Base-by-base conservation (phyloP, 2,888 invertebrate species). In the Eurois occulta region DNA sequence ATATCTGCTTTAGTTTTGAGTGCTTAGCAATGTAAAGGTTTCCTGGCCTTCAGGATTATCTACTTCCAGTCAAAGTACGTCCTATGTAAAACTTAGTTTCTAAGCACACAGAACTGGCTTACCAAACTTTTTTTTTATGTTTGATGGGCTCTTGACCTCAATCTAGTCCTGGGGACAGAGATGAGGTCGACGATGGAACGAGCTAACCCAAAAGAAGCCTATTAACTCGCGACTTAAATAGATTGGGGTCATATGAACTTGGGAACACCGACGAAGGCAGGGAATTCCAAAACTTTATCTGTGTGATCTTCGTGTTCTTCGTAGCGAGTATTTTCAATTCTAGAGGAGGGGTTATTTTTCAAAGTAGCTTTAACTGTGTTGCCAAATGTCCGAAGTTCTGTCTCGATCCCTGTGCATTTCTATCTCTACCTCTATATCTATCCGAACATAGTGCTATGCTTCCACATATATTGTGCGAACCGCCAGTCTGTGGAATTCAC, bases 61-160 rank as follows among this genome's bases (percentile, higher is more conserved):
- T n/a, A 55, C 16, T 43, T 38, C 16, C 24, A 75, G 43, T 58
- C 13, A 75, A 32, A 32, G 21, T 32, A n/a, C 18, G 18, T 8
- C 24, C 32, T 32, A 13, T 16, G 6, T 74, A 28, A 35, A 74
- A 35, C n/a, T 35, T 55, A n/a, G 7, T 81, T 81, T 75, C 75
- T 75, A 75, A 75, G 28, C 82, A 43, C 82, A 21, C 78, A 28
- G 65, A 58, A 43, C 32, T 77, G 28, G 35, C 28, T 77, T 43
- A 60, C 28, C 11, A 66, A 78, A 83, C 58, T 83, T 83, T 58
- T n/a, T n/a, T n/a, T n/a, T n/a, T n/a, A n/a, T n/a, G n/a, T n/a
- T n/a, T n/a, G n/a, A n/a, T n/a, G n/a, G n/a, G n/a, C n/a, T n/a
- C n/a, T n/a, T n/a, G n/a, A n/a, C n/a, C n/a, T n/a, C n/a, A n/a